Evolutionary conservation across 2,888 invertebrate species (phyloP).

Genomic region (Sinopyrophorus schimmeli): DNA sequence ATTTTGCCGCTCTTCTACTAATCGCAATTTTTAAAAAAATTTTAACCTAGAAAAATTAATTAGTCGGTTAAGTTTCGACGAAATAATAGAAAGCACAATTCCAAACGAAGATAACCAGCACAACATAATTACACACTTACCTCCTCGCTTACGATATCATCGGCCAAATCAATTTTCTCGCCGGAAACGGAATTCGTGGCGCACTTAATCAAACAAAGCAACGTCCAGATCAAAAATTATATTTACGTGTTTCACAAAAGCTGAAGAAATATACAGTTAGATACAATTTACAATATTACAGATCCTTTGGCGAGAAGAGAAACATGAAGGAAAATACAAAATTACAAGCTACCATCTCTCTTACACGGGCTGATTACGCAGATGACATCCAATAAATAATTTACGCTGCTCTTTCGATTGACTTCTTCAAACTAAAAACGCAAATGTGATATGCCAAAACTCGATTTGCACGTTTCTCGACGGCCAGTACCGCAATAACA

Average conservation of each 20-base stretch:
- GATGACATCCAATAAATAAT: constrained; percentile 29
- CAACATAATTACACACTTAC: no score
- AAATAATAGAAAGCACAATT: no score
- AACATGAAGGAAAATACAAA: constrained; percentile 39
- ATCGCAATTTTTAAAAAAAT: no score
- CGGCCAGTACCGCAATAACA: constrained; percentile 47
- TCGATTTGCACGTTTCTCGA: constrained; percentile 47
- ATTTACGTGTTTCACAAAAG: constrained; percentile 57
- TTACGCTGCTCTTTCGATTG: no score
- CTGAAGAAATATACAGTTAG: constrained; percentile 48
- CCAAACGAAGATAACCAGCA: no score
- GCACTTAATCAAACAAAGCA: background rate
- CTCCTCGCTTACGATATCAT: no score
- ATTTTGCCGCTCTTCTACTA: no score
- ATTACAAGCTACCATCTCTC: constrained; percentile 24
- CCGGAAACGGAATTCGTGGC: no score
- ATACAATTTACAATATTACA: constrained; percentile 50
- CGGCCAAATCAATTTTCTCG: no score
- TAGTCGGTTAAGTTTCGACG: no score
- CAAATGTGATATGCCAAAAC: constrained; percentile 45
- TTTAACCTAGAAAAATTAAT: no score
- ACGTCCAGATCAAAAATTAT: constrained; percentile 53
- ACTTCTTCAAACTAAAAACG: no score
- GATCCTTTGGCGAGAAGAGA: constrained; percentile 54
- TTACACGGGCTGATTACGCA: constrained; percentile 19